phyloP scores from a whole-genome alignment of 2,113 vertebrate genomes.

The Haemorhous mexicanus region DNA sequence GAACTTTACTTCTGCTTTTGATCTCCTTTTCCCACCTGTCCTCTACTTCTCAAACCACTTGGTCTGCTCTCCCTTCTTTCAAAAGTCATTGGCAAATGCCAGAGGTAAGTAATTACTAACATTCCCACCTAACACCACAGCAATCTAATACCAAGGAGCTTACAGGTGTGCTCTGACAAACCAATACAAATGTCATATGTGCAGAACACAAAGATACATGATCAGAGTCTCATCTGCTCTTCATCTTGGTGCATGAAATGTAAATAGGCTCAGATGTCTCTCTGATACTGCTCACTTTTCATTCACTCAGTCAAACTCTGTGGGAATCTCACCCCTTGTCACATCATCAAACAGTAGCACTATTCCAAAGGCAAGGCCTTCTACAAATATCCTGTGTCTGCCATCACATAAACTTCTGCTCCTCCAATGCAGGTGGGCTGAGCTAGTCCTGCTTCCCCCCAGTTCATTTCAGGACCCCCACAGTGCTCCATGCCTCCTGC shows the following conservation, averaged over 20 bases:
- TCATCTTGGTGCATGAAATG: background rate
- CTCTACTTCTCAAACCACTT: background rate
- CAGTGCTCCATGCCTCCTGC: background rate
- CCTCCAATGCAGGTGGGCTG: fast-evolving
- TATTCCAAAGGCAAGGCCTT: background rate
- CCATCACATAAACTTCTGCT: background rate
- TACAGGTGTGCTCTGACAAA: background rate
- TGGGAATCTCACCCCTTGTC: background rate
- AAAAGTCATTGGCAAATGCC: background rate
- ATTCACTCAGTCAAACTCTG: background rate
- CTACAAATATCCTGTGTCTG: background rate
- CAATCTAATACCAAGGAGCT: background rate
- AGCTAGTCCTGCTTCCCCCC: background rate
- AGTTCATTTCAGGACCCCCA: background rate
- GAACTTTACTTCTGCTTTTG: background rate
- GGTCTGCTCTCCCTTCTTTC: background rate
- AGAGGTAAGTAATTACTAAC: background rate
- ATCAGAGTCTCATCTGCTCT: background rate
- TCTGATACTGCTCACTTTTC: background rate
- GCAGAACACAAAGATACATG: background rate
- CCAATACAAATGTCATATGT: background rate
- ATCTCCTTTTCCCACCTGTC: background rate
- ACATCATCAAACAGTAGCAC: background rate
- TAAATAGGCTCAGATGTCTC: background rate
- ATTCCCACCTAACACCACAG: background rate